These are phyloP conservation scores for Anastatus disparis DNA, from an alignment of 1,140 invertebrate species.

Conservation along the genomic window DNA sequence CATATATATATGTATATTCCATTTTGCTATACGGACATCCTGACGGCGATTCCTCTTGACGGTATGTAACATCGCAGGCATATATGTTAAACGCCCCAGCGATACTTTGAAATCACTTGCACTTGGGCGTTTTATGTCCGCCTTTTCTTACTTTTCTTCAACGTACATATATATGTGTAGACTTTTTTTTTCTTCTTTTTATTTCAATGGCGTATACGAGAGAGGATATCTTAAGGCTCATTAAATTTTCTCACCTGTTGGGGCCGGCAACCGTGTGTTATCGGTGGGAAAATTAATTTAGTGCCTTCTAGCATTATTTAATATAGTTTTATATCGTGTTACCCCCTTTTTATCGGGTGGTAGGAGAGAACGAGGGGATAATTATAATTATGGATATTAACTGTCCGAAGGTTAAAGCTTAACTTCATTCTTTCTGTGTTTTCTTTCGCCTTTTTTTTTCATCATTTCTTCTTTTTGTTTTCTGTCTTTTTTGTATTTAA, in stretches of 20 bases:
- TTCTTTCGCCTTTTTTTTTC: too few species aligned
- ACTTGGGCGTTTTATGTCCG: neutral
- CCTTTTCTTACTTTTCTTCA: neutral
- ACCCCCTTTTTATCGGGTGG: neutral
- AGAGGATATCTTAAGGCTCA: neutral
- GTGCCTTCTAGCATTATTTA: neutral
- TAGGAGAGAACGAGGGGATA: too few species aligned
- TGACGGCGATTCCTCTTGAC: neutral
- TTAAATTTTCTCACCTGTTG: constrained; percentile 17
- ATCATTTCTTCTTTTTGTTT: too few species aligned
- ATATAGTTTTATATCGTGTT: constrained; percentile 1
- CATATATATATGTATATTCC: too few species aligned
- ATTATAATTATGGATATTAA: constrained; percentile 23
- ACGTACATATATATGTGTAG: too few species aligned
- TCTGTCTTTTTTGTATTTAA: too few species aligned
- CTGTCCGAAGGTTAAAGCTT: too few species aligned
- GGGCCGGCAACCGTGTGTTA: too few species aligned
- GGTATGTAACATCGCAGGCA: too few species aligned
- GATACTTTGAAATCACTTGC: constrained; percentile 19
- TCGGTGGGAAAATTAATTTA: constrained; percentile 16
- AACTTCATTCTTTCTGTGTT: too few species aligned
- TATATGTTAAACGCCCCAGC: too few species aligned
- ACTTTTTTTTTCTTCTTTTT: neutral
- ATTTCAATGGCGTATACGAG: neutral
- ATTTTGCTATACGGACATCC: neutral